Evolutionary conservation across 1,140 invertebrate species (phyloP).

Genomic region (Lasioglossum albipes): DNA sequence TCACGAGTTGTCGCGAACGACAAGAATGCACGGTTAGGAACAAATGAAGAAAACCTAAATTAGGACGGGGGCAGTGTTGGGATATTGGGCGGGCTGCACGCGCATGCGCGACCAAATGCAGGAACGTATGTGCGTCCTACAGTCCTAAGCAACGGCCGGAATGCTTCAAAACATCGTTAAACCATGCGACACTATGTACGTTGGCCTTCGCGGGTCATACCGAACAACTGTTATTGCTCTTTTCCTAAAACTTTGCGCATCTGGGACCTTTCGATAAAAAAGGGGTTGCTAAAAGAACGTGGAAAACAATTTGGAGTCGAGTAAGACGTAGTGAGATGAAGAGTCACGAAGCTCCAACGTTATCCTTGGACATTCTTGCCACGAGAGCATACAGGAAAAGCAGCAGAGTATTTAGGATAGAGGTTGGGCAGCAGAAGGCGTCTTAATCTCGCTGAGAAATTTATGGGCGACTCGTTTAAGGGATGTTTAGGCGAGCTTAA

Average conservation of each 20-base stretch:
- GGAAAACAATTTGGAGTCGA: background rate
- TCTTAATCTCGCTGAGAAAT: slow-evolving; percentile 70
- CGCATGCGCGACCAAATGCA: no score
- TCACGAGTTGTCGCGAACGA: no score
- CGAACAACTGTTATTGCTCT: no score
- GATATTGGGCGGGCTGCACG: no score
- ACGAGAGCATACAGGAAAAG: slow-evolving; percentile 34
- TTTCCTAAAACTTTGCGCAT: no score
- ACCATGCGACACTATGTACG: no score
- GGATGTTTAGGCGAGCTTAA: slow-evolving; percentile 71
- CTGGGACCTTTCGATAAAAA: no score
- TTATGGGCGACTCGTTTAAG: slow-evolving; percentile 69
- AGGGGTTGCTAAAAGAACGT: background rate
- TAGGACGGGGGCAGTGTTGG: no score
- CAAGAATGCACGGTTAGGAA: background rate
- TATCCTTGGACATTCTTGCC: slow-evolving; percentile 27
- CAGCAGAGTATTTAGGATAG: slow-evolving; percentile 3
- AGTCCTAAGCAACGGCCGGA: no score
- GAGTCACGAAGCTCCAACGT: slow-evolving; percentile 36
- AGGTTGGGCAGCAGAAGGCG: slow-evolving; percentile 32
- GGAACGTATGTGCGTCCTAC: no score
- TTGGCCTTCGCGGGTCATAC: no score
- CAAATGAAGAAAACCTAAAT: background rate
- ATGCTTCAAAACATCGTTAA: no score
- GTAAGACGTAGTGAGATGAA: slow-evolving; percentile 30